Percentiles rank a stretch among this genome's conserved stretches.
Evolutionary conservation across 2,797 vertebrate genomes (phyloP).

Genomic region (Sparus aurata): DNA sequence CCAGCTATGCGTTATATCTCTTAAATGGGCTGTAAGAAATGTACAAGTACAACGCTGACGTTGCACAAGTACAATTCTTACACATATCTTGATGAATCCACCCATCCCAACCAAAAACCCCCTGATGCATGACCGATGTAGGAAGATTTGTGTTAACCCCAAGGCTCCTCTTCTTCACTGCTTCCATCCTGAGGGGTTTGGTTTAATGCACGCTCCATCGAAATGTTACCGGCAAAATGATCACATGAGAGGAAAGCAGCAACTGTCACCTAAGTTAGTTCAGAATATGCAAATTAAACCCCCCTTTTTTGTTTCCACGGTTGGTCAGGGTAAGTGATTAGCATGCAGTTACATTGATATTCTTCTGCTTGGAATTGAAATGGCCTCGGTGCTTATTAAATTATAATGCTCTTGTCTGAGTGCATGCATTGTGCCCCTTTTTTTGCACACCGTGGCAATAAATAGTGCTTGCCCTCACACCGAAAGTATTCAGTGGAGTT

Average conservation of each 20-base stretch:
- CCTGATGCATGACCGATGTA: slow-evolving; percentile 55
- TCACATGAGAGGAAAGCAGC: slow-evolving; percentile 88
- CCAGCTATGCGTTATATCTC: slow-evolving; percentile 21
- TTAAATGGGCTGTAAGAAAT: slow-evolving; percentile 52
- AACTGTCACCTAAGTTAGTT: slow-evolving; percentile 99
- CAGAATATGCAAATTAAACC: slow-evolving; percentile 95
- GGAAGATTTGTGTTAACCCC: slow-evolving; percentile 70
- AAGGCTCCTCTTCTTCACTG: slow-evolving; percentile 56
- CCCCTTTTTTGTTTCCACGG: slow-evolving; percentile 73
- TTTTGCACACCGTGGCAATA: slow-evolving; percentile 54
- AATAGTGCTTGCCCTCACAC: slow-evolving; percentile 48
- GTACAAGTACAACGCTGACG: slow-evolving; percentile 32
- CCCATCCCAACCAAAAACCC: not conserved
- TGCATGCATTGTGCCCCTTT: slow-evolving; percentile 38
- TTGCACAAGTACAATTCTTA: slow-evolving; percentile 46
- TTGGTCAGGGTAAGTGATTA: slow-evolving; percentile 88
- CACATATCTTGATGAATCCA: slow-evolving; percentile 32
- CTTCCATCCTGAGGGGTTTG: slow-evolving; percentile 61
- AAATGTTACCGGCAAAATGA: slow-evolving; percentile 96
- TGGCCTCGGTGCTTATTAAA: slow-evolving; percentile 47
- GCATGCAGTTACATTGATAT: slow-evolving; percentile 78
- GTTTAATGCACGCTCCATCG: slow-evolving; percentile 76
- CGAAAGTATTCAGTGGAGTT: slow-evolving; percentile 51
- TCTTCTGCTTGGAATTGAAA: slow-evolving; percentile 50
- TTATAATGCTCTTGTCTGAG: slow-evolving; percentile 46